Percentiles rank a stretch among this genome's conserved stretches.
Evolutionary conservation across 2,113 vertebrate species (phyloP).

Genomic region (Meles meles): DNA sequence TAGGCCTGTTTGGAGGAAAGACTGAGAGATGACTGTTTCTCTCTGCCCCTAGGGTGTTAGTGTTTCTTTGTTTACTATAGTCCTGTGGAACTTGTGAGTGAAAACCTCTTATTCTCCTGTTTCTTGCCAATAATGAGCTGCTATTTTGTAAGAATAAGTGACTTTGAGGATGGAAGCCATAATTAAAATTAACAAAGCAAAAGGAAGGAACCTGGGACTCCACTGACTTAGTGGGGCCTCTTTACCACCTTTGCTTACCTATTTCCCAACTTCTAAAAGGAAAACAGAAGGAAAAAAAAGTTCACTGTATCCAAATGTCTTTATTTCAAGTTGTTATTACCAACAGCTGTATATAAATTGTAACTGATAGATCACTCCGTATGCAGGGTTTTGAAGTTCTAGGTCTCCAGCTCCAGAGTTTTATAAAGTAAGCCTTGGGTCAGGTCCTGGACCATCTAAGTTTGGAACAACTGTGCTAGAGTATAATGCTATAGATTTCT

Average conservation of each 20-base stretch:
- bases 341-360: not conserved
- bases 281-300: not conserved
- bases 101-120: not conserved
- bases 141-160: not conserved
- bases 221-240: not conserved
- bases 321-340: not conserved
- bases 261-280: not conserved
- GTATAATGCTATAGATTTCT: not conserved
- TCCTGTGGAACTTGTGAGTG: not conserved
- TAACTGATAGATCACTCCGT: not conserved
- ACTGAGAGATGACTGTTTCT: not conserved
- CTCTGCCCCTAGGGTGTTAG: not conserved
- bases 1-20: not conserved
- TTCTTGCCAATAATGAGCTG: not conserved
- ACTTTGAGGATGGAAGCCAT: not conserved
- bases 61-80: not conserved
- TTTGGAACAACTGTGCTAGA: not conserved
- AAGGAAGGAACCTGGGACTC: not conserved
- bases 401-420: not conserved
- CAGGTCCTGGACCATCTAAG: not conserved
- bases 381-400: not conserved
- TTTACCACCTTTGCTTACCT: not conserved
- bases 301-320: not conserved
- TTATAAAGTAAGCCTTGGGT: not conserved
- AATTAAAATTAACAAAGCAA: not conserved